Evolutionary conservation across 2,888 invertebrate genomes (phyloP).

Genomic region (Cosmia trapezina): DNA sequence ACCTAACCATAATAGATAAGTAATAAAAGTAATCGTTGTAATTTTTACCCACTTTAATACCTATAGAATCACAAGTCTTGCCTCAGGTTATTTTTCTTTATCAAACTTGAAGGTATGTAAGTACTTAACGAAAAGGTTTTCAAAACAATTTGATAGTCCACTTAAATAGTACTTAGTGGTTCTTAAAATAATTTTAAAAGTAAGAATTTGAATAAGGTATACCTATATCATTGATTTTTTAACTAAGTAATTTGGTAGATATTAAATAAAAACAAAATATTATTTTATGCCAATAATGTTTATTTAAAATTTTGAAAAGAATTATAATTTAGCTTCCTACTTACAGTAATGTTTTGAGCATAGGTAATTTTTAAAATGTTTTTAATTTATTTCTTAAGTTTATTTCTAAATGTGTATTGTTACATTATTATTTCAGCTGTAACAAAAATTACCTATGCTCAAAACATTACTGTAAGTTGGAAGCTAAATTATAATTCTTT

Average conservation of each 20-base stretch:
- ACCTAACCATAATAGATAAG: no score
- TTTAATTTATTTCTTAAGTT: constrained; percentile 14
- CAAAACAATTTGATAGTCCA: not conserved
- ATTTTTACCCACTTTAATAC: not conserved
- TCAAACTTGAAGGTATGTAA: not conserved
- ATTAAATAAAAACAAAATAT: constrained; percentile 32
- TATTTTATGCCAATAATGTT: not conserved
- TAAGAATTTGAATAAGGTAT: not conserved
- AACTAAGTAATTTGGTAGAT: not conserved
- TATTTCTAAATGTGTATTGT: not conserved
- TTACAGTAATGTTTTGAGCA: not conserved
- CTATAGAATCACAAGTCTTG: not conserved
- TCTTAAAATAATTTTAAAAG: not conserved
- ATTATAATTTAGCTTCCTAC: not conserved
- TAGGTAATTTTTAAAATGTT: not conserved
- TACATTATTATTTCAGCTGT: no score
- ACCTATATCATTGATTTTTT: not conserved
- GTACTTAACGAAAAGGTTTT: not conserved
- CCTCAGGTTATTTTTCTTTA: not conserved
- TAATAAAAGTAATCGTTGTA: no score
- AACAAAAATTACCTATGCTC: not conserved
- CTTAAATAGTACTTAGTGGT: not conserved
- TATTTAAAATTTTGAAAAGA: constrained; percentile 27
- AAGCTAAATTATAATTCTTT: not conserved
- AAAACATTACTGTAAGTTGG: not conserved